Evolutionary conservation across 2,797 vertebrate genomes (phyloP).

Genomic region (Ctenopoma kingsleyae): DNA sequence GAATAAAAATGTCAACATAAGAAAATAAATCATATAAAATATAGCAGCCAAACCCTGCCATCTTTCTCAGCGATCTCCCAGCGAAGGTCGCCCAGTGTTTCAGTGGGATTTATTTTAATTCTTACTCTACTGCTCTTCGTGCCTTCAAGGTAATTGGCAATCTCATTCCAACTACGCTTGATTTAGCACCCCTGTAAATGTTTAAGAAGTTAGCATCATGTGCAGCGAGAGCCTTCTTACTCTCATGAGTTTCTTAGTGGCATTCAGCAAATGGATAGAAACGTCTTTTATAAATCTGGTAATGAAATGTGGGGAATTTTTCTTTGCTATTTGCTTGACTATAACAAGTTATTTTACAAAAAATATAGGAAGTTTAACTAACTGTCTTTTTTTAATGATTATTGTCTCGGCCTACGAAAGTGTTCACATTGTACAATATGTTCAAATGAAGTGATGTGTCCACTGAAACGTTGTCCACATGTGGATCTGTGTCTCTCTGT

Average conservation of each 20-base stretch:
- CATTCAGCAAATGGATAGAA: slow-evolving; percentile 60
- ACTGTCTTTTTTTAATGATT: slow-evolving; percentile 8
- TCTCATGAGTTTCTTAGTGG: slow-evolving; percentile 50
- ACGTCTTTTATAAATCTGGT: slow-evolving; percentile 48
- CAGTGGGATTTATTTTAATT: slow-evolving; percentile 75
- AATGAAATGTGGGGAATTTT: slow-evolving; percentile 41
- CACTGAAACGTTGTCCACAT: slow-evolving; percentile 26
- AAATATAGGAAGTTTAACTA: slow-evolving; percentile 30
- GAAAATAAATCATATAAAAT: slow-evolving; percentile 76
- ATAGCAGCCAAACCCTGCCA: slow-evolving; percentile 62
- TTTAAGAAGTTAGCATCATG: slow-evolving; percentile 64
- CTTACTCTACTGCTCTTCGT: slow-evolving; percentile 51
- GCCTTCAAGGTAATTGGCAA: slow-evolving; percentile 79
- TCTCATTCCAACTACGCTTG: slow-evolving; percentile 77
- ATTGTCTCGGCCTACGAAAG: slow-evolving; percentile 17
- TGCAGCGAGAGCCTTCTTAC: slow-evolving; percentile 55
- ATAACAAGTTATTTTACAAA: slow-evolving; percentile 41
- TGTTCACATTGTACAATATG: slow-evolving; percentile 6
- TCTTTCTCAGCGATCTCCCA: slow-evolving; percentile 54
- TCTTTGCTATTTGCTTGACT: slow-evolving; percentile 15
- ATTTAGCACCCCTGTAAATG: slow-evolving; percentile 76
- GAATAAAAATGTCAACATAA: slow-evolving; percentile 77
- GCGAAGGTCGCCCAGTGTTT: slow-evolving; percentile 59
- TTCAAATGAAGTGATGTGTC: slow-evolving; percentile 28
- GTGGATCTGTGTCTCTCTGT: slow-evolving; percentile 13